Base-by-base conservation (phyloP, 1,140 invertebrate genomes). In the Leptinotarsa undecemlineata region DNA sequence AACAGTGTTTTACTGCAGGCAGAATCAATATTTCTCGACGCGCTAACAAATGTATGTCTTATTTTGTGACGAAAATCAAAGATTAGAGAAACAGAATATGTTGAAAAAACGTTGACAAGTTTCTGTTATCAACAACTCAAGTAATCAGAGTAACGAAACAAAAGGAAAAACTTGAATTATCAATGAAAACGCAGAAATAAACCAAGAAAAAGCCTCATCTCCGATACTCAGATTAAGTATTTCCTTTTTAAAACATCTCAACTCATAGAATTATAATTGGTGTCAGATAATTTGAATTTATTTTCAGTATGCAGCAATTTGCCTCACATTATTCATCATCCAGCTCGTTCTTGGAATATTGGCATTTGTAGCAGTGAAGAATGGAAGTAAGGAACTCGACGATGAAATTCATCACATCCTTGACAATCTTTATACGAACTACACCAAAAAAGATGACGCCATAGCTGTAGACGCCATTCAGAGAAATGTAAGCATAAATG, bases 271-370 rank as follows among this genome's bases (percentile, higher is more conserved):
- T 0, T 4, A 21, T 63, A 63, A 21, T 63, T 20, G 62, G 0
- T 0, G 20, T 19, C 62, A 19, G 3, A 3, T 63, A 63, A 21
- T 14, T 63, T 21, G 13, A 63, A 2, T 63, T 67, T 67, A 0
- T 21, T 67, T 67, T 23, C 21, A 67, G 64, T 67, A 67, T 17
- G 64, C 64, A 26, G 64, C 64, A 33, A 67, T 67, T 23, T 23
- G 23, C 42, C 19, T 67, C 14, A 67, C 64, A 14, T 17, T 67
- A 23, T 67, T 67, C 64, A 67, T 67, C 23, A 67, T 67, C 64
- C 64, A 67, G 15, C 5, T 67, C 8, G 64, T 67, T 17, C 64
- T 67, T 5, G 64, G 19, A 17, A 67, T 67, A 8, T 26, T 67
- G 42, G 64, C 64, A 17, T 67, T 67, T 23, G 15, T 67, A 23